Evolutionary conservation across 2,113 vertebrate species (phyloP).

Genomic region (Noctilio leporinus): DNA sequence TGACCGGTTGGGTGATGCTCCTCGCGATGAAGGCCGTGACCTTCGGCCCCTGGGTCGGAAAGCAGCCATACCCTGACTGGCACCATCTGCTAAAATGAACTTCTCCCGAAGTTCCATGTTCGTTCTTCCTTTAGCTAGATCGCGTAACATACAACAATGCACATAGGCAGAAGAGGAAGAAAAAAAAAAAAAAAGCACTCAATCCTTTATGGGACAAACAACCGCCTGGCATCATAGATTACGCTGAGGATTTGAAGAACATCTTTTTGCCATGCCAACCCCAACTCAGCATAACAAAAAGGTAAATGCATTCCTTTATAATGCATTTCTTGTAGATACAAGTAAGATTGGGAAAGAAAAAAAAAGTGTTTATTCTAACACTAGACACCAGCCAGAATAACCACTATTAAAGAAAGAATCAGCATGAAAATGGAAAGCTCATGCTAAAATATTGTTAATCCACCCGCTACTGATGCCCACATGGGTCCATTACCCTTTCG

Average conservation of each 20-base stretch:
- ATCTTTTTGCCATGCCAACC: slow-evolving; percentile 77
- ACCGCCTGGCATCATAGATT: background rate
- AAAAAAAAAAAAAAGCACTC: background rate
- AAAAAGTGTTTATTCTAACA: slow-evolving; percentile 77
- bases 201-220: background rate
- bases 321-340: slow-evolving; percentile 81
- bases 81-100: slow-evolving; percentile 95
- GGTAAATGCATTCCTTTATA: slow-evolving; percentile 80
- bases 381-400: slow-evolving; percentile 80
- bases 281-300: slow-evolving; percentile 77
- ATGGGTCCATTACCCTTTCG: slow-evolving; percentile 59
- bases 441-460: slow-evolving; percentile 78
- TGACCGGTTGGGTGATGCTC: slow-evolving; percentile 93
- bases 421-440: slow-evolving; percentile 83
- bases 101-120: slow-evolving; percentile 97
- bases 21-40: slow-evolving; percentile 93
- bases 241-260: slow-evolving; percentile 25
- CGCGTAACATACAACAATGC: background rate
- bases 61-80: slow-evolving; percentile 92
- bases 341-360: slow-evolving; percentile 54
- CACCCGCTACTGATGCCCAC: slow-evolving; percentile 71
- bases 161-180: background rate
- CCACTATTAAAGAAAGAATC: slow-evolving; percentile 77
- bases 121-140: slow-evolving; percentile 94
- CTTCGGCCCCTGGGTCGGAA: slow-evolving; percentile 94